Base-by-base conservation (phyloP, 2,797 vertebrate genomes). In the Acomys russatus region DNA sequence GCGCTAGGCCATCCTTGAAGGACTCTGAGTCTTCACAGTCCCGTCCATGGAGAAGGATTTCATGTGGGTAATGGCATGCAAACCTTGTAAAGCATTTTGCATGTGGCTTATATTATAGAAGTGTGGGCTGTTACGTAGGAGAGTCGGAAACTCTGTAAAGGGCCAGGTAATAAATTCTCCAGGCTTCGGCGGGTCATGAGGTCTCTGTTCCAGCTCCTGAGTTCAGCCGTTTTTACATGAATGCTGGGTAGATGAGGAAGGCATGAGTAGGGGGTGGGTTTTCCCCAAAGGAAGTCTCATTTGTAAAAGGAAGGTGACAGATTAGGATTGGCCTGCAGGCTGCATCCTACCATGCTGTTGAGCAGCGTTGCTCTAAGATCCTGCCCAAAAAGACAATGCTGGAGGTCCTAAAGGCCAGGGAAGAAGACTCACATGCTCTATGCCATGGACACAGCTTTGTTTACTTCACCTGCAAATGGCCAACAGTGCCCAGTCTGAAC, bases 41-140 rank as follows among this genome's bases (percentile, higher is more conserved):
- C 85, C 8, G 3, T 56, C 83, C n/a, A 9, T 88, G 70, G 88
- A 89, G 54, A 91, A 79, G 77, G 59, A 82, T 95, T n/a, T 83
- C n/a, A 51, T 0, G 0, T 80, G n/a, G 20, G n/a, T 56, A 51
- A 74, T 85, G 92, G 66, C 61, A 82, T 14, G 11, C 9, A 92
- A n/a, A 38, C 49, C 35, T 6, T 0, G 8, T 33, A n/a, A 51
- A 78, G 22, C 64, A 11, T 51, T 94, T 80, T 71, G 9, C 20
- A 25, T 1, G 3, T n/a, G 25, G 20, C 9, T 49, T 93, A 4
- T 5, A 9, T 2, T 6, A 2, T 56, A 33, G 80, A 92, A 25
- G 70, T 77, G 9, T 9, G 5, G 23, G 5, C 76, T 90, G 0
- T 77, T 73, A 8, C 11, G 2, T 54, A 61, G 61, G 63, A 23